Evolutionary conservation across 2,888 invertebrate genomes (phyloP).

Genomic region (Dicyrtomina minuta): DNA sequence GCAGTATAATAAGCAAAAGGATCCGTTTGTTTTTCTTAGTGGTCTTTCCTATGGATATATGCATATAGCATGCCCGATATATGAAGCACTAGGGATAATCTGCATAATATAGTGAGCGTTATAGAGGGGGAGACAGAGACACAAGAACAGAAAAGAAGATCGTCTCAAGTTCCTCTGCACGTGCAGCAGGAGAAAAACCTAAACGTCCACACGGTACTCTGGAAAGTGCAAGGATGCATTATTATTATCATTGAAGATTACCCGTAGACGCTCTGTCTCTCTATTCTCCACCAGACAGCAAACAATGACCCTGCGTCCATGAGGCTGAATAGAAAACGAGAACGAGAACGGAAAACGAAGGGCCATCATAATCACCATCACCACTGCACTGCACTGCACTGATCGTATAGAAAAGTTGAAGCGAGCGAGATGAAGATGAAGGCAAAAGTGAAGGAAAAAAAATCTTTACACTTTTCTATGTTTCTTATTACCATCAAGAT

Average conservation of each 20-base stretch:
- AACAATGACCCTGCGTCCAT: constrained; percentile 27
- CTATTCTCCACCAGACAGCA: constrained; percentile 13
- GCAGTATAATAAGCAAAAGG: no score
- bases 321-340: no score
- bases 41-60: no score
- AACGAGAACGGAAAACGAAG: no score
- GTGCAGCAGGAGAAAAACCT: constrained; percentile 31
- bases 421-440: not conserved
- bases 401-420: constrained; percentile 9
- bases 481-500: no score
- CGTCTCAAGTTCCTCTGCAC: constrained; percentile 26
- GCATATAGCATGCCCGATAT: no score
- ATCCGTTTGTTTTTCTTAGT: no score
- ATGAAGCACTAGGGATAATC: no score
- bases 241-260: constrained; percentile 37
- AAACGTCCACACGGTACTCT: constrained; percentile 14
- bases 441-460: constrained; percentile 13
- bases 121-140: no score
- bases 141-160: no score
- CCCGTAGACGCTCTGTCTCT: constrained; percentile 30
- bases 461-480: not conserved
- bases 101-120: no score
- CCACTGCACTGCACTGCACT: constrained; percentile 25
- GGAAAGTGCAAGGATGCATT: constrained; percentile 36
- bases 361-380: not conserved